Base-by-base conservation (phyloP, 2,888 invertebrate species). In the Ichneumoninae sp. region DNA sequence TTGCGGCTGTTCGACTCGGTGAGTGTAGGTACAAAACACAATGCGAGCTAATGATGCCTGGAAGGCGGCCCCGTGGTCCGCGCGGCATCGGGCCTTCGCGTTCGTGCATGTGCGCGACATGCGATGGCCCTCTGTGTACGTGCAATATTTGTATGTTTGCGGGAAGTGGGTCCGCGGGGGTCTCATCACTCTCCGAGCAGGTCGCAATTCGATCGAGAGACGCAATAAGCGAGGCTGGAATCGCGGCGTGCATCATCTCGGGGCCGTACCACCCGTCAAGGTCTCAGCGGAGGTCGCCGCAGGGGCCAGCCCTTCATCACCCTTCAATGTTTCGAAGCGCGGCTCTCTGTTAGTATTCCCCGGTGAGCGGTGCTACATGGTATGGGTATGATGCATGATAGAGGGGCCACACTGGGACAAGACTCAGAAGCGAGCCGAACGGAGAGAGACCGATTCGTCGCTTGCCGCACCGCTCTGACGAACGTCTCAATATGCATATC, bases 41-140 rank as follows among this genome's bases (percentile, higher is more conserved):
- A 91, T 91, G 89, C 90, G 84, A 86, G 91, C 91, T 92, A 92
- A 92, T 92, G 91, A 91, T 91, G 91, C 90, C 90, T 89, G 88
- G 87, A 87, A 90, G 90, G 89, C 87, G 89, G 89, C 86, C 54
- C 33, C 40, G 40, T 30, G 87, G 86, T 68, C 54, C 40, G 40
- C 40, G 54, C 50, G 22, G 36, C 68, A 72, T 76, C 33, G 54
- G 47, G 16, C 44, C 3, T 57, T 10, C 54, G 6, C 44, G 16
- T 69, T 52, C 26, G n/a, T 72, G 36, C 50, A 74, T 33, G 72
- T 30, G 40, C 65, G 57, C 16, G 22, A 60, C 68, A 60, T 33
- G 33, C 50, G 22, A 50, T 13, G 26, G 65, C 40, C 40, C 40
- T 26, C 10, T 16, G 36, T 65, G 44, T 50, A 52, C n/a, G 52